Percentiles rank a stretch among this genome's conserved stretches.
These are phyloP conservation scores for Dugesia japonica DNA, from an alignment of 2,888 invertebrate genomes.

Conservation along the genomic window DNA sequence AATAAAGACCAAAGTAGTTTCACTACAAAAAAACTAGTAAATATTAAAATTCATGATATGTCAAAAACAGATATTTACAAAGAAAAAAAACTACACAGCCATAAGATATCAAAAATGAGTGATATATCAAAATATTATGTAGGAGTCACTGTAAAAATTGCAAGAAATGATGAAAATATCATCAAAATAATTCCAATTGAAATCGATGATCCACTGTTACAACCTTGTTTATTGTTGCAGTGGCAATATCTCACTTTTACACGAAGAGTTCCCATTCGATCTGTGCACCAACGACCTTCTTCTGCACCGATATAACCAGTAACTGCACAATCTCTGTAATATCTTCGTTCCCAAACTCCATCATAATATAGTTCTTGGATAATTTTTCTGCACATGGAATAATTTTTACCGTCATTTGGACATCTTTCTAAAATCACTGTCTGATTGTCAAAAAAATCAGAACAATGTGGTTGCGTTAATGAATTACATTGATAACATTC, in stretches of 20 bases:
- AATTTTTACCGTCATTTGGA: conserved; percentile 49
- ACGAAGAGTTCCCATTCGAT: conserved; percentile 44
- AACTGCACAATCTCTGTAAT: conserved; percentile 47
- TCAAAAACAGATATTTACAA: too few relatives aligned
- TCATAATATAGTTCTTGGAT: conserved; percentile 55
- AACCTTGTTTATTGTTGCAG: conserved; percentile 48
- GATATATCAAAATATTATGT: too few relatives aligned
- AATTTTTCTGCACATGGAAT: conserved; percentile 66
- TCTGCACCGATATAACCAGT: conserved; percentile 43
- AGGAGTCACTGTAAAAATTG: too few relatives aligned
- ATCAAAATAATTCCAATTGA: conserved; percentile 23
- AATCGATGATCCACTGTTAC: conserved; percentile 39
- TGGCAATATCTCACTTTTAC: conserved; percentile 47
- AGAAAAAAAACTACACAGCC: too few relatives aligned
- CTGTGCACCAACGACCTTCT: conserved; percentile 45
- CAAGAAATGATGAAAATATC: background rate
- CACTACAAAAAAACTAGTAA: too few relatives aligned
- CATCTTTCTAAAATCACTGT: conserved; percentile 70
- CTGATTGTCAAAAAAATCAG: conserved; percentile 69
- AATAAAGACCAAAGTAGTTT: too few relatives aligned
- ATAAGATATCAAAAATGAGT: too few relatives aligned
- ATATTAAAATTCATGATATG: too few relatives aligned
- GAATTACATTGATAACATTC: conserved; percentile 77
- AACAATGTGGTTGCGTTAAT: conserved; percentile 70
- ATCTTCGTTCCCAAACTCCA: conserved; percentile 45